phyloP scores from a whole-genome alignment of 2,888 invertebrate genomes.

The Fragum fragum region DNA sequence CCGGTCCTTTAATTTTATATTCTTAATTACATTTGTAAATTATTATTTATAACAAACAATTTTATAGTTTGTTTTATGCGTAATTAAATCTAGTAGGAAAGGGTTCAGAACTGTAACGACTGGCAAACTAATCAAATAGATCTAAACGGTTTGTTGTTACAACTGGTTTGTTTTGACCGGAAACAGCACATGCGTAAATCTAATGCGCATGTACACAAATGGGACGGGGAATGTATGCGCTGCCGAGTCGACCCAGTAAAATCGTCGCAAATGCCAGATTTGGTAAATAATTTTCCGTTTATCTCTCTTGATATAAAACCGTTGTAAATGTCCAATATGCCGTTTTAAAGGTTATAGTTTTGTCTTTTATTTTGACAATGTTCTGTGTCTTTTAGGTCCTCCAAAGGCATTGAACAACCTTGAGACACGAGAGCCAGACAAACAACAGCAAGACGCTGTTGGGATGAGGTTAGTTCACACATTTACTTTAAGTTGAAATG shows the following conservation, averaged over 20 bases:
- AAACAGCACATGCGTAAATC: constrained; percentile 44
- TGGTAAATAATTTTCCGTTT: constrained; percentile 70
- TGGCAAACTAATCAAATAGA: no score
- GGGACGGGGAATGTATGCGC: constrained; percentile 82
- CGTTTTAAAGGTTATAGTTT: constrained; percentile 53
- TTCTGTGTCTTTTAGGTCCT: constrained; percentile 71
- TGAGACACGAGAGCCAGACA: constrained; percentile 78
- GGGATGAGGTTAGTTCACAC: constrained; percentile 73
- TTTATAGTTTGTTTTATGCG: no score
- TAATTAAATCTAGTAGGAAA: no score
- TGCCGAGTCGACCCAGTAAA: constrained; percentile 80
- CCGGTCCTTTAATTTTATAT: no score
- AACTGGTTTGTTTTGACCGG: constrained; percentile 45
- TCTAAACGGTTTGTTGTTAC: no score
- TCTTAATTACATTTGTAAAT: no score
- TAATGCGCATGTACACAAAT: constrained; percentile 62
- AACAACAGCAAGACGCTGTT: constrained; percentile 65
- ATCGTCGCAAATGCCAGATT: constrained; percentile 79
- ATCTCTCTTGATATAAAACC: constrained; percentile 40
- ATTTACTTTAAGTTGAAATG: not conserved
- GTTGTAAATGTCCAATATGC: constrained; percentile 31
- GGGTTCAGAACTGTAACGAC: no score
- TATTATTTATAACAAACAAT: no score
- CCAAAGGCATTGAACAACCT: constrained; percentile 79
- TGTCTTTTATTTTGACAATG: constrained; percentile 30